A percentile compares a stretch with the other conserved stretches of the same genome.
phyloP scores from a whole-genome alignment of 1,140 invertebrate species.

The Drosophila simulans region DNA sequence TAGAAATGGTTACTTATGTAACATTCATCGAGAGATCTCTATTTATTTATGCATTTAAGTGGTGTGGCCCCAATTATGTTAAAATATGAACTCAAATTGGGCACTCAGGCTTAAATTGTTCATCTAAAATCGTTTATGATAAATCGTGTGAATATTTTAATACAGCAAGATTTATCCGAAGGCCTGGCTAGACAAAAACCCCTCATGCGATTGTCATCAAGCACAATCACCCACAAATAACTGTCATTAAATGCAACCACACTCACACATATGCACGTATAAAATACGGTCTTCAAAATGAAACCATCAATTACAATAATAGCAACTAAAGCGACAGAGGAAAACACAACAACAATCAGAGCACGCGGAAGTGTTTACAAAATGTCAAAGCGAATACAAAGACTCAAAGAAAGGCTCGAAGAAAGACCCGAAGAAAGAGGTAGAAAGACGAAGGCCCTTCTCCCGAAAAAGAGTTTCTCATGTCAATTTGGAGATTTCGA shows the following conservation, averaged over 20 bases:
- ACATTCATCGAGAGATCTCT: neutral
- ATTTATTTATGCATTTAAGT: neutral
- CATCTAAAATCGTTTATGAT: slow-evolving; percentile 20
- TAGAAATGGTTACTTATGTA: too few species aligned
- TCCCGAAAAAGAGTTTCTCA: slow-evolving; percentile 66
- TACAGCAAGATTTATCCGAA: slow-evolving; percentile 21
- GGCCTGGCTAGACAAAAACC: slow-evolving; percentile 3
- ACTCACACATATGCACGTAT: slow-evolving; percentile 27
- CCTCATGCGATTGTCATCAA: slow-evolving; percentile 50
- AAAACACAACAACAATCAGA: slow-evolving; percentile 47
- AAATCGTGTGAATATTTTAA: slow-evolving; percentile 45
- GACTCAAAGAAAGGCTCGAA: slow-evolving; percentile 2
- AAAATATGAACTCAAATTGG: slow-evolving; percentile 14
- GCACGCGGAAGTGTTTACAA: slow-evolving; percentile 77
- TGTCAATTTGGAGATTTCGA: slow-evolving; percentile 72
- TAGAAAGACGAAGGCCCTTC: slow-evolving; percentile 35
- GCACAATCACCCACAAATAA: slow-evolving; percentile 68
- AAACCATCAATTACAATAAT: slow-evolving; percentile 75
- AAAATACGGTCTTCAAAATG: slow-evolving; percentile 54
- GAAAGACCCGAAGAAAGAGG: slow-evolving; percentile 19
- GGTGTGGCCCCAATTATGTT: slow-evolving; percentile 21
- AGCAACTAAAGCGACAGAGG: slow-evolving; percentile 35
- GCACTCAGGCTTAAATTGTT: slow-evolving; percentile 2
- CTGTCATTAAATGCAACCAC: slow-evolving; percentile 70
- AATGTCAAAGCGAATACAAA: slow-evolving; percentile 64